Evolutionary conservation across 2,113 vertebrate genomes (phyloP).

Genomic region (Hydrolagus affinis): DNA sequence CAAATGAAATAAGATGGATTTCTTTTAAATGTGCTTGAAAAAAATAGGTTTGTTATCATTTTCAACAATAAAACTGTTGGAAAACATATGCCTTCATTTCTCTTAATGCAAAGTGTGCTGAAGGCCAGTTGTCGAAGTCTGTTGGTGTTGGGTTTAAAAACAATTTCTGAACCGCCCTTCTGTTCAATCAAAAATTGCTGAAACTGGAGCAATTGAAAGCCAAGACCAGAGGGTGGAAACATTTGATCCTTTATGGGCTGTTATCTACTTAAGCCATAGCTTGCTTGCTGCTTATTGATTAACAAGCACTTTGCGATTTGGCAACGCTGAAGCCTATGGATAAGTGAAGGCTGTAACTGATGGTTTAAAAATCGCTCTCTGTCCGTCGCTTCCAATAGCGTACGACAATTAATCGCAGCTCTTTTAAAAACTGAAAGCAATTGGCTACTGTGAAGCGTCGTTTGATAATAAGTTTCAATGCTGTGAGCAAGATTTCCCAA

Average conservation of each 20-base stretch:
- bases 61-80: no score
- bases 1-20: no score
- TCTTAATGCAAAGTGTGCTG: no score
- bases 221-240: neutral
- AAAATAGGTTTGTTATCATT: no score
- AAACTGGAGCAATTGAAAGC: neutral
- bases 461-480: neutral
- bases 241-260: neutral
- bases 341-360: neutral
- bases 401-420: neutral
- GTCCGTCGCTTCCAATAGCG: neutral
- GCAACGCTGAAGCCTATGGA: neutral
- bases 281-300: neutral
- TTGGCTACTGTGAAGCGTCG: neutral
- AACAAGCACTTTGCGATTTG: neutral
- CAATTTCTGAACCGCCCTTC: no score
- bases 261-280: neutral
- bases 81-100: no score
- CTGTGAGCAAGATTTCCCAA: neutral
- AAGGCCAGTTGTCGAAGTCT: no score
- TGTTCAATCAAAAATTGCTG: neutral
- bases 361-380: neutral
- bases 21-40: no score
- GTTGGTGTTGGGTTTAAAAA: no score
- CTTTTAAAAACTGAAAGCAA: neutral